phyloP scores from a whole-genome alignment of 2,888 invertebrate genomes.

The Masnerella sp. region DNA sequence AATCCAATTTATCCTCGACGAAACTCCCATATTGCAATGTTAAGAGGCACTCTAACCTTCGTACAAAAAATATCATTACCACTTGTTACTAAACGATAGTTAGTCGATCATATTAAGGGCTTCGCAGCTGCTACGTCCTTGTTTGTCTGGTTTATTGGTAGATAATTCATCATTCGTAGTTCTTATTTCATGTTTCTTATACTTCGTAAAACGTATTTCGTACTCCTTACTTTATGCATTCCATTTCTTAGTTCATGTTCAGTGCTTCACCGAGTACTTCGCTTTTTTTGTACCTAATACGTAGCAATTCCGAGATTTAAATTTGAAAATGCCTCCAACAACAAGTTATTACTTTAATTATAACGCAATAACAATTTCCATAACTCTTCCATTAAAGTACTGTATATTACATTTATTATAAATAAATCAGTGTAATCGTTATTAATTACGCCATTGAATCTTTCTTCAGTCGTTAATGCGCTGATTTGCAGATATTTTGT shows the following conservation, averaged over 20 bases:
- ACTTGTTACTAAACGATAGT: conserved; percentile 2
- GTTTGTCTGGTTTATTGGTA: neutral
- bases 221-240: conserved; percentile 9
- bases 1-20: too few relatives aligned
- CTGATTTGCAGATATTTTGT: too few relatives aligned
- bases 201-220: conserved; percentile 11
- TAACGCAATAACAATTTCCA: too few relatives aligned
- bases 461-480: too few relatives aligned
- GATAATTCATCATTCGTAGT: conserved; percentile 15
- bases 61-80: conserved; percentile 1
- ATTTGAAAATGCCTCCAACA: too few relatives aligned
- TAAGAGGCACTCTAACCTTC: too few relatives aligned
- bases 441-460: too few relatives aligned
- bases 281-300: conserved; percentile 1
- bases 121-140: conserved; percentile 3
- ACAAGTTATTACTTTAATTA: too few relatives aligned
- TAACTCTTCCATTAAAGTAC: too few relatives aligned
- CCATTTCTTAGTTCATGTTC: conserved; percentile 6
- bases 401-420: too few relatives aligned
- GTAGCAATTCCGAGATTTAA: conserved; percentile 1
- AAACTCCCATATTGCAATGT: too few relatives aligned
- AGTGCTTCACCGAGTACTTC: neutral
- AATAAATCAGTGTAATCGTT: too few relatives aligned
- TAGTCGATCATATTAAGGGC: neutral
- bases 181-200: conserved; percentile 13